These are phyloP conservation scores for Darevskia nairensis DNA, from an alignment of 2,797 vertebrate genomes.

Conservation along the genomic window DNA sequence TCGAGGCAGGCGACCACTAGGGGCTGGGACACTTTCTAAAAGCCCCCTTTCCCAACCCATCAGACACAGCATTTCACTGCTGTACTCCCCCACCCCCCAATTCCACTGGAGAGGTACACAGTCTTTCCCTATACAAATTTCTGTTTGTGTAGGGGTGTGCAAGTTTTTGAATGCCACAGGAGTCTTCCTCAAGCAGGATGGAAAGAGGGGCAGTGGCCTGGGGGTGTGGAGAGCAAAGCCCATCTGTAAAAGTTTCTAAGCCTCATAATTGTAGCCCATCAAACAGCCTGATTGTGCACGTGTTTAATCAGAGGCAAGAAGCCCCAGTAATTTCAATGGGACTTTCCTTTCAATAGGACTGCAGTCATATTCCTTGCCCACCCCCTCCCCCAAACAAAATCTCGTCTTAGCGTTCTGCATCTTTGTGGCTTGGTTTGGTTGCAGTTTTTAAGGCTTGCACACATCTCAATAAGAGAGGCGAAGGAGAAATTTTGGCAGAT, in stretches of 20 bases:
- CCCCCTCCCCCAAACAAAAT: not conserved
- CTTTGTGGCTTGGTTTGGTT: not conserved
- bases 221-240: not conserved
- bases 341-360: not conserved
- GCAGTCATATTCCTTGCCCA: not conserved
- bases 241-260: not conserved
- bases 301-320: not conserved
- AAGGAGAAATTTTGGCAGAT: not conserved
- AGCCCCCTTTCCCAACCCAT: not conserved
- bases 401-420: not conserved
- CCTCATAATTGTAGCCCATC: not conserved
- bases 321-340: not conserved
- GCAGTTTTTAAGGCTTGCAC: not conserved
- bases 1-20: not conserved
- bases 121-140: too few species aligned
- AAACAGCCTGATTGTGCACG: not conserved
- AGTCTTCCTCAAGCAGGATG: not conserved
- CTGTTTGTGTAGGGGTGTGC: not conserved
- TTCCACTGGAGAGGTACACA: not conserved
- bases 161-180: not conserved
- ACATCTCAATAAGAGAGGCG: not conserved
- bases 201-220: not conserved
- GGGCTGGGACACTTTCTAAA: too few species aligned
- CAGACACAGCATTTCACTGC: not conserved
- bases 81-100: not conserved